Evolutionary conservation across 1,140 invertebrate species (phyloP).

Genomic region (Heliconius hewitsoni): DNA sequence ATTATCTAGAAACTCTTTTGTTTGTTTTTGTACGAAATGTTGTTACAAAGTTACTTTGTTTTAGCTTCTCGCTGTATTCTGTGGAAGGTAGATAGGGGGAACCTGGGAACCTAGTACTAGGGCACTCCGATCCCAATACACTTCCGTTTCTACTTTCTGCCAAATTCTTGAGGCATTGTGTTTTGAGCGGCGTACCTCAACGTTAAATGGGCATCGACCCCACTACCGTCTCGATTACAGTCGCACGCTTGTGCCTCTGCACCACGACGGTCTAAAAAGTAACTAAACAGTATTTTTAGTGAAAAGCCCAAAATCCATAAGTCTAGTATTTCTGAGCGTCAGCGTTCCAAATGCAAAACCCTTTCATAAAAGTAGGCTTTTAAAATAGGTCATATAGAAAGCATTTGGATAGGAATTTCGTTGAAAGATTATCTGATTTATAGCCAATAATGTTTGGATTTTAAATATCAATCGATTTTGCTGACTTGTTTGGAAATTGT

Average conservation of each 20-base stretch:
- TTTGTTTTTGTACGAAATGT: not conserved
- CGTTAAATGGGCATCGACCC: too few relatives aligned
- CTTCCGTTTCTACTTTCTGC: too few relatives aligned
- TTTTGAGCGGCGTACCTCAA: too few relatives aligned
- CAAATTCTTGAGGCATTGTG: too few relatives aligned
- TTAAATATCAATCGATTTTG: not conserved
- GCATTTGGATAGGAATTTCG: slow-evolving; percentile 9
- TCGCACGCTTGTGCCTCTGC: too few relatives aligned
- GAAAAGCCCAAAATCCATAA: not conserved
- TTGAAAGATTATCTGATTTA: slow-evolving; percentile 10
- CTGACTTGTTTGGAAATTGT: not conserved
- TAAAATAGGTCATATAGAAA: slow-evolving; percentile 12
- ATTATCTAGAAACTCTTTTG: not conserved
- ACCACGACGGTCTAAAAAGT: too few relatives aligned
- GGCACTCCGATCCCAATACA: too few relatives aligned
- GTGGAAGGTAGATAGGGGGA: too few relatives aligned
- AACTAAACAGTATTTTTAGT: not conserved
- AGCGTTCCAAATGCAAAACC: slow-evolving; percentile 8
- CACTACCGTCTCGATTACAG: too few relatives aligned
- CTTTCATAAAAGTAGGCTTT: slow-evolving; percentile 11
- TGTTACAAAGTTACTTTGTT: not conserved
- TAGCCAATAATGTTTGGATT: slow-evolving; percentile 2
- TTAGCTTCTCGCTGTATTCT: too few relatives aligned
- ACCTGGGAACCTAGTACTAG: too few relatives aligned
- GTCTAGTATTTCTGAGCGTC: slow-evolving; percentile 2